Base-by-base conservation (phyloP, 2,113 vertebrate species). In the Myocastor coypus region DNA sequence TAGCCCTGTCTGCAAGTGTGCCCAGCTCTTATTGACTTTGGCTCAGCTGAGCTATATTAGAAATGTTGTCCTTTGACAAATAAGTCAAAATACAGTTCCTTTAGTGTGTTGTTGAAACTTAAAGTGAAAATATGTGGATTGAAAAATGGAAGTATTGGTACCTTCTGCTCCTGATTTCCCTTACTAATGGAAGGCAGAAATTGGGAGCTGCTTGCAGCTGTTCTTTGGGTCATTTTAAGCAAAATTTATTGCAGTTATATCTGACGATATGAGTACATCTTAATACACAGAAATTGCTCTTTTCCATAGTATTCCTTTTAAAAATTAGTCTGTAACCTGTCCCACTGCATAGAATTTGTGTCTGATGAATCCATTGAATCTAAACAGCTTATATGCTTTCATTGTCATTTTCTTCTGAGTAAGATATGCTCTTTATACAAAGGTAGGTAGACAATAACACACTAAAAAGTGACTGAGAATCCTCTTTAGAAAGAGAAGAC, bases 101-200 rank as follows among this genome's bases (percentile, higher is more conserved):
- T 95, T 63, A 77, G 4, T 57, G 52, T 95, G 61, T 75, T 87
- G 69, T 11, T 85, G 71, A 94, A 92, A 87, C 92, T 83, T 82
- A 73, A 87, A 96, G 83, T 93, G 63, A 84, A 88, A 82, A 68
- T 87, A 3, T 90, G 4, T 94, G 91, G 37, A 71, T 93, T 97
- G 78, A 91, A 28, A 89, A 91, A 40, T 52, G 1, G 57, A 85
- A 16, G 42, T 89, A 57, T 7, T 37, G 3, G 61, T 84, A 37
- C 12, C 19, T 89, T 95, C 63, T 94, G 32, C 91, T 95, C 30
- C 64, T 61, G 12, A 63, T 85, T 87, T 94, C n/a, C 46, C 8
- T 75, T 64, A 20, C 75, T 52, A 94, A 61, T 95, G 28, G 68
- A 87, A 89, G 20, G 83, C 81, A 34, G 55, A 84, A 84, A 83